phyloP scores from a whole-genome alignment of 2,113 vertebrate species.

The Lanius ludovicianus region DNA sequence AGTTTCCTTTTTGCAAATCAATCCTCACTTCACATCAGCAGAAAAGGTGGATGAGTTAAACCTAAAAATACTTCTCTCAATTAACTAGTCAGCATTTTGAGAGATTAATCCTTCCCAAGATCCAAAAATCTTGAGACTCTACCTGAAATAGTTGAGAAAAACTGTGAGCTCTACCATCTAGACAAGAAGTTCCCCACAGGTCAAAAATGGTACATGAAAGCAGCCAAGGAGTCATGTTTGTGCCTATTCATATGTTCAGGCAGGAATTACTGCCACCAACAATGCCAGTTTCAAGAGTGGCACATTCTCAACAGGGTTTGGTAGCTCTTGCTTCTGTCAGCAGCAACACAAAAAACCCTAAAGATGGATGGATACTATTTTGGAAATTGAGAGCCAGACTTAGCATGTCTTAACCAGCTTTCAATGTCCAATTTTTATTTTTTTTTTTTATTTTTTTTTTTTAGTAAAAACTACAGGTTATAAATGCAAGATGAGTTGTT shows the following conservation, averaged over 20 bases:
- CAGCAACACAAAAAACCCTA: not conserved
- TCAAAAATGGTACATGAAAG: not conserved
- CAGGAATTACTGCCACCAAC: not conserved
- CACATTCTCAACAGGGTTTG: not conserved
- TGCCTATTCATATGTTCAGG: not conserved
- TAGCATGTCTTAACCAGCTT: not conserved
- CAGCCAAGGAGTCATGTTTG: not conserved
- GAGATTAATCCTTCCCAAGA: not conserved
- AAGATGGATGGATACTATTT: not conserved
- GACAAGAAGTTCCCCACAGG: not conserved
- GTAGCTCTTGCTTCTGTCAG: not conserved
- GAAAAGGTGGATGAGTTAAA: not conserved
- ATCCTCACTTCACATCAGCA: not conserved
- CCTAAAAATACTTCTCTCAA: not conserved
- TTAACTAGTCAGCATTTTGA: not conserved
- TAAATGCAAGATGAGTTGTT: not conserved
- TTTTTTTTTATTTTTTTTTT: not conserved
- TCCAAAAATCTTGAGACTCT: not conserved
- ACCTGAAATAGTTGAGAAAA: not conserved
- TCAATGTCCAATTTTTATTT: not conserved
- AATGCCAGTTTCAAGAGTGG: not conserved
- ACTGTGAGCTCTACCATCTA: not conserved
- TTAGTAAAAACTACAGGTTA: not conserved
- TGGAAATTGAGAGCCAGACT: not conserved
- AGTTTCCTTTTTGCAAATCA: not conserved